phyloP scores from a whole-genome alignment of 2,888 invertebrate genomes.

The Philopedon plagiatum region DNA sequence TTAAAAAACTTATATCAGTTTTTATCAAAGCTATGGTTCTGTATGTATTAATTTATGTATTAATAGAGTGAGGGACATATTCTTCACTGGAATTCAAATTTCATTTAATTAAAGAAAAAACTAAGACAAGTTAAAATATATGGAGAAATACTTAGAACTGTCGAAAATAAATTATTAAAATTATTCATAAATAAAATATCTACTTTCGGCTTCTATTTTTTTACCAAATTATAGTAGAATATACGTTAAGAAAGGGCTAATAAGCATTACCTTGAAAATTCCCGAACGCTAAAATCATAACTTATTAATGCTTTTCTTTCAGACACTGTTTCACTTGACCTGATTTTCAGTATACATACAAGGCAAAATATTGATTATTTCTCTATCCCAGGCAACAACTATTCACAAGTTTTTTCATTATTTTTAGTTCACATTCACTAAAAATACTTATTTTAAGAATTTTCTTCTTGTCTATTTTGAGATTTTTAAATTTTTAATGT shows the following conservation, averaged over 20 bases:
- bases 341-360: conserved; percentile 48
- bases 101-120: too few relatives aligned
- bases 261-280: conserved; percentile 38
- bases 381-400: conserved; percentile 32
- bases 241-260: background rate
- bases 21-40: too few relatives aligned
- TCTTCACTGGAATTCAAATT: too few relatives aligned
- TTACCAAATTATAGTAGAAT: background rate
- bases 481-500: background rate
- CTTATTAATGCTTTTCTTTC: conserved; percentile 35
- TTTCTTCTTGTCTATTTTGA: background rate
- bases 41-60: too few relatives aligned
- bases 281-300: conserved; percentile 39
- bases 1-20: too few relatives aligned
- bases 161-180: too few relatives aligned
- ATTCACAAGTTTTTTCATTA: conserved; percentile 31
- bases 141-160: too few relatives aligned
- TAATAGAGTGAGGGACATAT: too few relatives aligned
- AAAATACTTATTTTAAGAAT: conserved; percentile 7
- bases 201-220: too few relatives aligned
- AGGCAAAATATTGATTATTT: conserved; percentile 52
- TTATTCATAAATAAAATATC: too few relatives aligned
- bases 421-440: conserved; percentile 38
- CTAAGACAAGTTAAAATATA: too few relatives aligned
- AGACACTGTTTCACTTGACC: conserved; percentile 50